These are phyloP conservation scores for Piprites chloris DNA, from an alignment of 2,113 vertebrate species.

Conservation along the genomic window DNA sequence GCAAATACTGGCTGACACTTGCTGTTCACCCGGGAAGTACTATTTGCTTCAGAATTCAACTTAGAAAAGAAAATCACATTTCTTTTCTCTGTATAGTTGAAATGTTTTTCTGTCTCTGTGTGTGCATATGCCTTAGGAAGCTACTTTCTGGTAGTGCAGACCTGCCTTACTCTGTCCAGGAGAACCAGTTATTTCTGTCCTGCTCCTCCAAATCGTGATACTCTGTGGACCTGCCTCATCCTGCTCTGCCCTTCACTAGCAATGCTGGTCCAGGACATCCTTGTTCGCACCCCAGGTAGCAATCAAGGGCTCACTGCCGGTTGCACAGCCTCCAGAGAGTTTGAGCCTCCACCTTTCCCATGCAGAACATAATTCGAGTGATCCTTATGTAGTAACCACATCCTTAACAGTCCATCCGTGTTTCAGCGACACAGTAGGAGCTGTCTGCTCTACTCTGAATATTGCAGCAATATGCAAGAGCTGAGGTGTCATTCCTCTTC, in stretches of 20 bases:
- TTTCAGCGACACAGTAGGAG: not conserved
- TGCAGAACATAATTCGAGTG: not conserved
- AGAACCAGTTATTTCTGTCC: not conserved
- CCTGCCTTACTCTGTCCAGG: not conserved
- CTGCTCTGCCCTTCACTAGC: not conserved
- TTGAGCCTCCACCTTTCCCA: not conserved
- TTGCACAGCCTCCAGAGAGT: not conserved
- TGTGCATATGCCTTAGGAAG: not conserved
- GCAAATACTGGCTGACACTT: not conserved
- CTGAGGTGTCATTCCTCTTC: not conserved
- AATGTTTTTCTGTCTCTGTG: not conserved
- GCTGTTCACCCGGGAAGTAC: not conserved
- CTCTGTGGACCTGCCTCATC: not conserved
- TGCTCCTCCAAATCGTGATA: not conserved
- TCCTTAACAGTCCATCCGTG: not conserved
- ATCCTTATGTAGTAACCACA: not conserved
- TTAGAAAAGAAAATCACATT: not conserved
- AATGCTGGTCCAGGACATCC: not conserved
- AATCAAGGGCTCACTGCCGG: not conserved
- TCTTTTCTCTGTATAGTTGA: not conserved
- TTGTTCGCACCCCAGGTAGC: rapidly evolving
- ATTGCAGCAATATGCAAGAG: not conserved
- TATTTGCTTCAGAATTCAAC: not conserved
- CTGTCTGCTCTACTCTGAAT: not conserved
- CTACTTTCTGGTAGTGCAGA: not conserved